Conservation (phyloP, 2,797 vertebrate species). For the Galagoides demidoff region DNA sequence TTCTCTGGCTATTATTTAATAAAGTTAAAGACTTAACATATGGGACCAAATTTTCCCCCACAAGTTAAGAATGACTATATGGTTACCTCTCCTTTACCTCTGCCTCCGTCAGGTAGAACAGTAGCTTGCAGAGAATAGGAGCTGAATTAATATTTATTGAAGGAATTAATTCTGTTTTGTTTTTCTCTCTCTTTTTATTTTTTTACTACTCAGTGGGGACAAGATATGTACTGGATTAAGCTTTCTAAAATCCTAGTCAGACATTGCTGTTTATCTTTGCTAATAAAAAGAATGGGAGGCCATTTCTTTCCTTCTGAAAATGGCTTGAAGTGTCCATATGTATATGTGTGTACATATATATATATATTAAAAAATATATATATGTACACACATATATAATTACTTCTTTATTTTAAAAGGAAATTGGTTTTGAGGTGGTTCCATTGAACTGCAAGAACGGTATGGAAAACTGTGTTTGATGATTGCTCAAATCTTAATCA, state of each 20-base stretch:
- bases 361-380: neutral
- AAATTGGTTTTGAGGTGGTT: conserved; percentile 82
- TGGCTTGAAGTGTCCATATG: conserved; percentile 48
- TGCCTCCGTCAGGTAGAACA: neutral
- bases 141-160: conserved; percentile 49
- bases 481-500: conserved; percentile 78
- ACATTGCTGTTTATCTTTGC: conserved; percentile 80
- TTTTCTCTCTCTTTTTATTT: neutral
- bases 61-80: neutral
- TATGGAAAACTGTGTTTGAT: conserved; percentile 71
- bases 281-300: conserved; percentile 74
- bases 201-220: conserved; percentile 49
- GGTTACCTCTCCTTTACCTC: neutral
- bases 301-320: conserved; percentile 83
- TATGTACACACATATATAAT: neutral
- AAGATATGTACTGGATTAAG: conserved; percentile 67
- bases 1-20: conserved; percentile 21
- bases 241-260: conserved; percentile 76
- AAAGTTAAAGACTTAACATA: conserved; percentile 50
- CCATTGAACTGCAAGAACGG: conserved; percentile 77
- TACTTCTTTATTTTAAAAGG: conserved; percentile 79
- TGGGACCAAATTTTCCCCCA: conserved; percentile 14
- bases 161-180: conserved; percentile 23
- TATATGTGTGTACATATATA: neutral
- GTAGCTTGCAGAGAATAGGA: neutral